Base-by-base conservation (phyloP, 2,113 vertebrate species). In the Aplodontia rufa region DNA sequence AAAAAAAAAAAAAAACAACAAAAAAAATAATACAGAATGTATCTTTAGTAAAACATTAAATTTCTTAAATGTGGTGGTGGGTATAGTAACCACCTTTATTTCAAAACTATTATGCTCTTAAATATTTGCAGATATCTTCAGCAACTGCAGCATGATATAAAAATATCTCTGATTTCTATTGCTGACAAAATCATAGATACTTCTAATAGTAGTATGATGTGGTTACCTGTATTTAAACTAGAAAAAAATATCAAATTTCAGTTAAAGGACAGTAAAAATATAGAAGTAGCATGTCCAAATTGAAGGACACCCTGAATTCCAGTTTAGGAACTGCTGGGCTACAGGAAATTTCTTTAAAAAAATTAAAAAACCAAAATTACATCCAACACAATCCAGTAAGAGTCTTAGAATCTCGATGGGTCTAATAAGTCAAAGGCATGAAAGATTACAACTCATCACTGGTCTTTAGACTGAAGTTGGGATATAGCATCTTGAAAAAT, bases 51-150 rank as follows among this genome's bases (percentile, higher is more conserved):
- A 92, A 5, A 69, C 17, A 30, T 83, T 69, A 88, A 76, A 76
- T 40, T 84, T 78, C 45, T 90, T 35, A 64, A 90, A 80, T 71
- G 32, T 42, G 62, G 16, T 82, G 7, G 35, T 26, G 28, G 11
- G 4, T 84, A 37, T 66, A 79, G 80, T 79, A 80, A 66, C 24
- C 35, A 64, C 32, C 7, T 90, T 51, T 35, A 78, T 74, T 88
- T 95, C 55, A 91, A 90, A 97, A 83, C 62, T 96, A 91, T 69
- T 26, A 64, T 81, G 28, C 85, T 1, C 30, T 79, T 71, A 85
- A 80, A 81, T 80, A 88, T 84, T 95, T 91, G 55, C 47, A 83
- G 9, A 37, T 87, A 79, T 75, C 24, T 72, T 74, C 7, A 80
- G 75, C 16, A 91, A 75, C 10, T 80, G 16, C 13, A 76, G 45